Evolutionary conservation across 2,797 vertebrate species (phyloP).

Genomic region (Falco biarmicus): DNA sequence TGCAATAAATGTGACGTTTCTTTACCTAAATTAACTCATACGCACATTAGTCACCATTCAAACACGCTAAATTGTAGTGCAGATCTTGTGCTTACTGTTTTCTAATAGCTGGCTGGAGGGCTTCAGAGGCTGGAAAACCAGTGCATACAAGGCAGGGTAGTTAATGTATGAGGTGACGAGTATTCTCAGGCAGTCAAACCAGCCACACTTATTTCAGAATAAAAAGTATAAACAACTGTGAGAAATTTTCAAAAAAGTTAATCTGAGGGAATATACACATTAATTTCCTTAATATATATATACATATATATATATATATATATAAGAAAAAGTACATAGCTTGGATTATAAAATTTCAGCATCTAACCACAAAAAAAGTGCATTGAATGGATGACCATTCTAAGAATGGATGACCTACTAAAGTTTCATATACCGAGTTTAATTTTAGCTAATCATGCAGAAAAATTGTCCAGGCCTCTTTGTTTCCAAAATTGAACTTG

Average conservation of each 20-base stretch:
- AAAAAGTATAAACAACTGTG: neutral
- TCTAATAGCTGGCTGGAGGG: neutral
- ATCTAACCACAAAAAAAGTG: neutral
- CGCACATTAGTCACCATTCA: neutral
- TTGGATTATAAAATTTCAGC: neutral
- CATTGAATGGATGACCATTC: neutral
- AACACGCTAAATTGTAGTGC: neutral
- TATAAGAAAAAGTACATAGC: neutral
- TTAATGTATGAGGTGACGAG: neutral
- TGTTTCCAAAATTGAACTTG: constrained; percentile 22
- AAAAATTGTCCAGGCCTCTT: neutral
- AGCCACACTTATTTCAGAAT: neutral
- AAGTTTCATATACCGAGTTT: neutral
- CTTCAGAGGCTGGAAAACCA: neutral
- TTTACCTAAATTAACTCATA: neutral
- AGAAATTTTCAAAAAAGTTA: neutral
- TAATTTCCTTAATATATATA: neutral
- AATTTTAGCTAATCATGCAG: constrained; percentile 20
- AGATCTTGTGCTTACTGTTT: neutral
- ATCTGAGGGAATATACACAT: neutral
- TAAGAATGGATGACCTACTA: neutral
- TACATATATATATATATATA: neutral
- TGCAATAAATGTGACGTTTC: neutral
- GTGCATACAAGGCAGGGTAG: neutral
- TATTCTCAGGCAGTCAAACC: neutral